Evolutionary conservation across 2,888 invertebrate genomes (phyloP), one percentile per base, ranked within the genome.

Genomic region (Agonopterix heracliana): DNA sequence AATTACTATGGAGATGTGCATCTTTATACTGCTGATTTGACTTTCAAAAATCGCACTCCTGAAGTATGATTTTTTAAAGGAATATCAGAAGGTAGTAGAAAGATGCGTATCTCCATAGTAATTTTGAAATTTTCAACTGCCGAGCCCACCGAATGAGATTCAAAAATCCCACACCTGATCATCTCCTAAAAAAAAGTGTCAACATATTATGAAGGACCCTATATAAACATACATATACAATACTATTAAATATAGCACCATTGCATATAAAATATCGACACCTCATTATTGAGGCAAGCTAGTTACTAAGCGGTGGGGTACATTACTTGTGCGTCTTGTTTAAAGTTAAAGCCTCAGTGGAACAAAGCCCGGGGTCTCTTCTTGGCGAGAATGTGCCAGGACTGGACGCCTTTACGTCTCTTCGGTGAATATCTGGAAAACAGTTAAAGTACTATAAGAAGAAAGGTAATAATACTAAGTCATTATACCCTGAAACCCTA

Each of bases 381-480:
- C 68, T 87, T 88, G 3, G 85, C 74, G 1, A 88, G 71, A 34
- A 85, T 65, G 49, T 85, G 84, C 87, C 87, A 88, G 0, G 86
- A 78, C 0, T 77, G 63, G n/a, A 83, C 61, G 3, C 85, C 81
- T 57, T 84, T 86, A 49, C 83, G 84, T 7, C 81, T 66, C 55
- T 87, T 88, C 1, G 87, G 87, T 47, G 87, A 87, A 35, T 84
- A 58, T 9, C 87, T 88, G 75, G 1, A 78, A 81, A 13, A 7
- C 48, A 51, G 45, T 26, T 26, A 26, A 26, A 26, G 3, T 26
- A 26, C 26, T 26, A 5, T 50, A 34, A 17, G n/a, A 41, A 46
- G 34, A 34, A 41, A 3, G 8, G 1, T 36, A 44, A 13, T 17
- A 14, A 44, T 26, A 14, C 4, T 41, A 12, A n/a, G 41, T 41